Conservation (phyloP, 2,797 vertebrate genomes). For the Remorina albescens region DNA sequence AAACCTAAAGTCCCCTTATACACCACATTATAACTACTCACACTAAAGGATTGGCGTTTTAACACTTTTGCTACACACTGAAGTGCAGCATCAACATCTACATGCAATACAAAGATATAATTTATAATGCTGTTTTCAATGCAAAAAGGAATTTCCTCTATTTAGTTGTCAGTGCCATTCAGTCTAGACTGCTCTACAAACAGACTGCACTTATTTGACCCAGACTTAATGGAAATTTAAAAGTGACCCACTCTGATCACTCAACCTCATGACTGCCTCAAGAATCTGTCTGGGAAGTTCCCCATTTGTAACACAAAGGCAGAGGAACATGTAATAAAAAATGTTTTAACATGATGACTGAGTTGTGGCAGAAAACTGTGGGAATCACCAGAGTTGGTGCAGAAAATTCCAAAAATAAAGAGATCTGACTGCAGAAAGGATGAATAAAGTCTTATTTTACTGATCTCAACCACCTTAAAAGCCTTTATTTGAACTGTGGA, state of each 20-base stretch:
- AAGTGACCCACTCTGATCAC: conserved; percentile 16
- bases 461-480: neutral
- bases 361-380: neutral
- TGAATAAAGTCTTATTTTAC: too few relatives aligned
- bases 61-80: neutral
- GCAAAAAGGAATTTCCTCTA: conserved; percentile 18
- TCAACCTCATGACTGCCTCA: conserved; percentile 27
- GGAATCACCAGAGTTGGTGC: neutral
- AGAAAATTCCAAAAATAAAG: neutral
- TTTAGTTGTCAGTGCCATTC: conserved; percentile 2
- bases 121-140: conserved; percentile 1
- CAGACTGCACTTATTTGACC: conserved; percentile 8
- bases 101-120: neutral
- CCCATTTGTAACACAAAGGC: conserved; percentile 14
- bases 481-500: neutral
- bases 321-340: conserved; percentile 2
- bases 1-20: neutral
- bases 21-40: neutral
- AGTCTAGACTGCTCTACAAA: conserved; percentile 1
- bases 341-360: neutral
- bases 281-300: conserved; percentile 13
- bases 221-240: conserved; percentile 32
- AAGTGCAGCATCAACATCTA: neutral
- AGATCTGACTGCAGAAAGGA: neutral
- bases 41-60: neutral